Evolutionary conservation across 1,140 invertebrate species (phyloP).

Genomic region (Drosophila bocqueti): DNA sequence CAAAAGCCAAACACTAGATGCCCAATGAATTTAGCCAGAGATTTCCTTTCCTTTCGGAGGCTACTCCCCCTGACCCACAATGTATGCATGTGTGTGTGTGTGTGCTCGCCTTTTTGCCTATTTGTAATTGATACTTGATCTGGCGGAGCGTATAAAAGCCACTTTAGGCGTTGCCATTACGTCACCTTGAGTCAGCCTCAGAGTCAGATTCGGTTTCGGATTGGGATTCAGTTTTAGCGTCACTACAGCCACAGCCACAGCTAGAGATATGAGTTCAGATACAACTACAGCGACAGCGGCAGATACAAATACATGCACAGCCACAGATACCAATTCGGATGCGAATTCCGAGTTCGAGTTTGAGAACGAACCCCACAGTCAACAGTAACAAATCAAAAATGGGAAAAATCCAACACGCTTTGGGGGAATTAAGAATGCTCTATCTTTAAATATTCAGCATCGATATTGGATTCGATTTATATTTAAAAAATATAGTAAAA

Average conservation of each 20-base stretch:
- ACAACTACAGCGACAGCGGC: background rate
- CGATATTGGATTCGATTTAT: too few relatives aligned
- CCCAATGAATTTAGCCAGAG: constrained; percentile 13
- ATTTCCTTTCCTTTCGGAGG: constrained; percentile 9
- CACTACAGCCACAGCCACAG: constrained; percentile 16
- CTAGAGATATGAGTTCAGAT: background rate
- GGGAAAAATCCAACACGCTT: background rate
- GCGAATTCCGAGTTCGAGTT: constrained; percentile 36
- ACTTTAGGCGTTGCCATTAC: constrained; percentile 80
- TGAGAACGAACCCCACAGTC: constrained; percentile 14
- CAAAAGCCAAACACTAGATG: constrained; percentile 5
- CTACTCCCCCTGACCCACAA: constrained; percentile 63
- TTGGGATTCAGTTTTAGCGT: constrained; percentile 15
- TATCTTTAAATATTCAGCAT: background rate
- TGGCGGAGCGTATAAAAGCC: constrained; percentile 79
- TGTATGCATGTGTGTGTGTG: constrained; percentile 8
- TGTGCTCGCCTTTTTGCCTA: constrained; percentile 41
- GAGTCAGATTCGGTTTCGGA: constrained; percentile 29
- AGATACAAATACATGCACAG: background rate
- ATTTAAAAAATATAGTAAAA: background rate
- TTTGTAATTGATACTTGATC: constrained; percentile 82
- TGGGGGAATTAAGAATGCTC: background rate
- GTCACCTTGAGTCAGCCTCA: constrained; percentile 73
- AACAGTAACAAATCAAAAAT: constrained; percentile 21
- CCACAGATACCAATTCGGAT: constrained; percentile 22